phyloP scores from a whole-genome alignment of 1,140 invertebrate species.

The Papilio xuthus region DNA sequence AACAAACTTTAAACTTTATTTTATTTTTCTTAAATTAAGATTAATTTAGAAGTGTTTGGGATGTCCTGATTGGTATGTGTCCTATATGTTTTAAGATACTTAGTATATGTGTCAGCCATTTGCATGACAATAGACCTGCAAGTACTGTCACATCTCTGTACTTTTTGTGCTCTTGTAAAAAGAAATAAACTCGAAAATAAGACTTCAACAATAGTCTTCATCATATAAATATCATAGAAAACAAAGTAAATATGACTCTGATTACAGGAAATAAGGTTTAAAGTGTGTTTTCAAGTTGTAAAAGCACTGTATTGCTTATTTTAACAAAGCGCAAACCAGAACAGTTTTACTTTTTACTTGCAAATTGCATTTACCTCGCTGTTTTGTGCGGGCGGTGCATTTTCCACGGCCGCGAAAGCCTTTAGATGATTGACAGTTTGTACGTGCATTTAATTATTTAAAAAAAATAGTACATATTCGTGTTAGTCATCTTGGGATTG shows the following conservation, averaged over 20 bases:
- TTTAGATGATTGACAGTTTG: constrained; percentile 28
- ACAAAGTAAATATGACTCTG: background rate
- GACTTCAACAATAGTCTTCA: constrained; percentile 4
- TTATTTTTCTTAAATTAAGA: no score
- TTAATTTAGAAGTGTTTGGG: background rate
- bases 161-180: constrained; percentile 11
- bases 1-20: no score
- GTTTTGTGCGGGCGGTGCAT: constrained; percentile 18
- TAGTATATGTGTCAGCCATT: background rate
- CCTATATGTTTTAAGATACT: background rate
- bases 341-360: constrained; percentile 31
- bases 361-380: constrained; percentile 11
- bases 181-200: constrained; percentile 4
- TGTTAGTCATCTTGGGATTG: background rate
- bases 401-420: constrained; percentile 7
- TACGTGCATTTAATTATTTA: constrained; percentile 20
- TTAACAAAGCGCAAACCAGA: constrained; percentile 26
- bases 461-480: background rate
- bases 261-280: background rate
- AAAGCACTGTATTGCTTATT: constrained; percentile 5
- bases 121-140: constrained; percentile 29
- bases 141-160: background rate
- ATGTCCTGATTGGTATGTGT: background rate
- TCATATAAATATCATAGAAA: background rate
- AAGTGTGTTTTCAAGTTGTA: background rate